phyloP scores from a whole-genome alignment of 2,113 vertebrate genomes.

The Archocentrus centrarchus region DNA sequence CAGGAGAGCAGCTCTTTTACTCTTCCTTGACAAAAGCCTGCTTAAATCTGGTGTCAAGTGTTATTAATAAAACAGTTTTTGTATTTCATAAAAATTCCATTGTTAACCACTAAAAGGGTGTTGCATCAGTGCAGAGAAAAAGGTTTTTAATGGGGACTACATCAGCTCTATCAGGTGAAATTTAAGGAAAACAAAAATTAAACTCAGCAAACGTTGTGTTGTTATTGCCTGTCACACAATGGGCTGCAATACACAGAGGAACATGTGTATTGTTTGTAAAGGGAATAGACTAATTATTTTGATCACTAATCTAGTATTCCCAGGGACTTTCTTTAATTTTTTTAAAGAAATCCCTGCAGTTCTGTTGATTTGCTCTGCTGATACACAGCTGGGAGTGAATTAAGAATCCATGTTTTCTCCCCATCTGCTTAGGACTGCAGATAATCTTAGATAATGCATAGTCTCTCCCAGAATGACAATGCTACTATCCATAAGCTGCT shows the following conservation, averaged over 20 bases:
- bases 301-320: constrained; percentile 54
- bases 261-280: constrained; percentile 15
- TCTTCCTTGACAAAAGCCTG: background rate
- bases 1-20: background rate
- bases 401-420: constrained; percentile 58
- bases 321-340: constrained; percentile 13
- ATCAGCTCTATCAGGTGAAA: background rate
- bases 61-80: background rate
- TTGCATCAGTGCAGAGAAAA: background rate
- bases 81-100: background rate
- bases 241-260: constrained; percentile 29
- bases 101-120: background rate
- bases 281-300: constrained; percentile 56
- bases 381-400: constrained; percentile 65
- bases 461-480: background rate
- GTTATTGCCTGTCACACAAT: constrained; percentile 35
- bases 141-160: background rate
- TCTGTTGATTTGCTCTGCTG: constrained; percentile 43
- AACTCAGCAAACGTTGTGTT: background rate
- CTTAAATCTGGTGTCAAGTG: background rate
- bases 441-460: constrained; percentile 19
- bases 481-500: background rate
- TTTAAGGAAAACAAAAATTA: background rate
- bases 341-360: constrained; percentile 43
- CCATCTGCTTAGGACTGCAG: constrained; percentile 53